Conservation (phyloP, 2,797 vertebrate genomes). For the Meda fulgida region DNA sequence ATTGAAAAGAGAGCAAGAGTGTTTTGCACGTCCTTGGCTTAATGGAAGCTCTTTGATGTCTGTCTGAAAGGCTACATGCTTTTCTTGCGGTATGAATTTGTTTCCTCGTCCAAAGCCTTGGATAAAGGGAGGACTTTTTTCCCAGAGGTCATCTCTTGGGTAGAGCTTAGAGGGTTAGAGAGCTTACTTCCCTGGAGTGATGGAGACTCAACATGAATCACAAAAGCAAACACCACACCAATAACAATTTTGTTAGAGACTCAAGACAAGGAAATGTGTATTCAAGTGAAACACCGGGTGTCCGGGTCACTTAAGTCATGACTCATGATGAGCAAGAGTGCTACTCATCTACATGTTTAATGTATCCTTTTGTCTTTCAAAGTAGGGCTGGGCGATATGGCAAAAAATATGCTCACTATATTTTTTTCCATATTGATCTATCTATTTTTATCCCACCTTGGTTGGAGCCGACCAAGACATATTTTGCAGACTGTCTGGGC, state of each 20-base stretch:
- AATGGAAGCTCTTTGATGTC: conserved; percentile 52
- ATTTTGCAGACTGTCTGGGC: background rate
- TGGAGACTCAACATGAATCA: conserved; percentile 53
- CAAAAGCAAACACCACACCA: conserved; percentile 53
- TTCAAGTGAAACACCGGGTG: conserved; percentile 4
- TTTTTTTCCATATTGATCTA: background rate
- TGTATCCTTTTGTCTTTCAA: background rate
- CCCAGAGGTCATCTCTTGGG: conserved; percentile 22
- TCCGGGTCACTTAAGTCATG: background rate
- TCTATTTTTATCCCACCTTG: background rate
- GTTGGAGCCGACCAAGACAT: background rate
- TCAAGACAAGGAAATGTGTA: conserved; percentile 6
- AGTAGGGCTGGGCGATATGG: background rate
- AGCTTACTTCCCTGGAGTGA: conserved; percentile 46
- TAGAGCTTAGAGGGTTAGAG: conserved; percentile 34
- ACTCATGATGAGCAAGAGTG: background rate
- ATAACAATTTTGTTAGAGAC: conserved; percentile 11
- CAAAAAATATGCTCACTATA: background rate
- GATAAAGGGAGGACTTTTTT: conserved; percentile 46
- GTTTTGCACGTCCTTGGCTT: conserved; percentile 36
- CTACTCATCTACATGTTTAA: background rate
- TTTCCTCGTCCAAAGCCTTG: conserved; percentile 50
- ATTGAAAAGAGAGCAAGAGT: conserved; percentile 34
- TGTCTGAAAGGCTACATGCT: conserved; percentile 36
- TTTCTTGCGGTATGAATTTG: conserved; percentile 34